A percentile compares a stretch with the other conserved stretches of the same genome.
phyloP scores from a whole-genome alignment of 1,140 invertebrate genomes.

The Drosophila arawakana region DNA sequence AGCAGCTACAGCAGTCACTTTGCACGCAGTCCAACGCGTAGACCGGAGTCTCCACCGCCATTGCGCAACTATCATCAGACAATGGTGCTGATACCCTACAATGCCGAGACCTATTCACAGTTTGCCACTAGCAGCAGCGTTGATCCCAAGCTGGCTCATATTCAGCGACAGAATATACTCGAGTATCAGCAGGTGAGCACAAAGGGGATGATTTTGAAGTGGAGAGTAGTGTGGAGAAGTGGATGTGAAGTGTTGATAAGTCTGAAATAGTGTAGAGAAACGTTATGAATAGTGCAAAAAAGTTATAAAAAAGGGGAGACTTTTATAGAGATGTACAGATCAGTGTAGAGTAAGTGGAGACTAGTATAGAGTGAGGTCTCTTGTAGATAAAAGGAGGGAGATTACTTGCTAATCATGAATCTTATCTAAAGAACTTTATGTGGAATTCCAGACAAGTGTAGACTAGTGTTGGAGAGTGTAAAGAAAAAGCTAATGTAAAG shows the following conservation, averaged over 20 bases:
- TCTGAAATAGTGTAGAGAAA: not conserved
- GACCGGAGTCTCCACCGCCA: slow-evolving; percentile 88
- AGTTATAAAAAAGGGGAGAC: not conserved
- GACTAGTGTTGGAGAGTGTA: too few species aligned
- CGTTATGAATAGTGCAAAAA: too few species aligned
- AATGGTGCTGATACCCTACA: slow-evolving; percentile 91
- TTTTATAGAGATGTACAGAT: not conserved
- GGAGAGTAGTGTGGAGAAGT: not conserved
- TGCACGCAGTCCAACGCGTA: slow-evolving; percentile 84
- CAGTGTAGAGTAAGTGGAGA: not conserved
- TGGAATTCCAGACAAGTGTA: too few species aligned
- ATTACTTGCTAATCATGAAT: too few species aligned
- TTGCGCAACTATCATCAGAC: slow-evolving; percentile 88
- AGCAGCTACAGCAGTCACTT: slow-evolving; percentile 78
- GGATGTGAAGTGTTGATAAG: not conserved
- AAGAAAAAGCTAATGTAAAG: not conserved
- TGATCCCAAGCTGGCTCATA: slow-evolving; percentile 75
- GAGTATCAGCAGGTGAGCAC: slow-evolving; percentile 83
- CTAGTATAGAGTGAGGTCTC: not conserved
- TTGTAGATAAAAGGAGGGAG: too few species aligned
- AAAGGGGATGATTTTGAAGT: not conserved
- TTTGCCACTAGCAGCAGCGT: slow-evolving; percentile 79
- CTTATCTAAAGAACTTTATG: too few species aligned
- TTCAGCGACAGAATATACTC: slow-evolving; percentile 80
- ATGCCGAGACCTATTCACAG: slow-evolving; percentile 84